Evolutionary conservation across 2,113 vertebrate species (phyloP).

Genomic region (Petrocephalus zakoni): DNA sequence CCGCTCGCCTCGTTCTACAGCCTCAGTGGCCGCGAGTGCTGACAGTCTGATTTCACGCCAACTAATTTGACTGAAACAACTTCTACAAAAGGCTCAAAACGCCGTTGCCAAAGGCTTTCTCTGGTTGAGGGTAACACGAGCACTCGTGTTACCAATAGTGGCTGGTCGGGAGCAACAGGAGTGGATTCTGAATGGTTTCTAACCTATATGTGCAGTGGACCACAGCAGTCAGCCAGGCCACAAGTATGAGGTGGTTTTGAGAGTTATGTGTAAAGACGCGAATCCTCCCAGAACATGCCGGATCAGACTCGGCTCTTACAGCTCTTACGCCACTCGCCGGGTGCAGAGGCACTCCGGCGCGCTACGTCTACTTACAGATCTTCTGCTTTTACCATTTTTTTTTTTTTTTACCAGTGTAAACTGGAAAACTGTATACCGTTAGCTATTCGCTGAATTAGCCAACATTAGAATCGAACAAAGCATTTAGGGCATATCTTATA

Average conservation of each 20-base stretch:
- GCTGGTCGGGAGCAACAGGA: background rate
- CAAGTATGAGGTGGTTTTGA: slow-evolving; percentile 30
- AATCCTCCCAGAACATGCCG: slow-evolving; percentile 12
- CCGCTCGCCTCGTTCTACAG: background rate
- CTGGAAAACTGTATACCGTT: background rate
- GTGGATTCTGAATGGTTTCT: slow-evolving; percentile 22
- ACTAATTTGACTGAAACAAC: slow-evolving; percentile 5
- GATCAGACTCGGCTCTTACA: background rate
- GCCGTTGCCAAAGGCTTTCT: background rate
- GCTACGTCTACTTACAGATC: slow-evolving; percentile 7
- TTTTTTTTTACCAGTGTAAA: background rate
- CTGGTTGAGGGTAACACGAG: background rate
- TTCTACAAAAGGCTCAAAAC: background rate
- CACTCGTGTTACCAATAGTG: background rate
- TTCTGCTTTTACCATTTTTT: background rate
- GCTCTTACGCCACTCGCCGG: background rate
- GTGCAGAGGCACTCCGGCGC: background rate
- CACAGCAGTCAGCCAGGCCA: slow-evolving; percentile 29
- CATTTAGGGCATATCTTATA: background rate
- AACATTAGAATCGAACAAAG: background rate
- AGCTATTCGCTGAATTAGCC: background rate
- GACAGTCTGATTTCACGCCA: background rate
- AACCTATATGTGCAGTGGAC: slow-evolving; percentile 20
- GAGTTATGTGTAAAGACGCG: slow-evolving; percentile 16
- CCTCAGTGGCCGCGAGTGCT: background rate